Conservation (phyloP, 2,797 vertebrate species). For the Argyrosomus regius region DNA sequence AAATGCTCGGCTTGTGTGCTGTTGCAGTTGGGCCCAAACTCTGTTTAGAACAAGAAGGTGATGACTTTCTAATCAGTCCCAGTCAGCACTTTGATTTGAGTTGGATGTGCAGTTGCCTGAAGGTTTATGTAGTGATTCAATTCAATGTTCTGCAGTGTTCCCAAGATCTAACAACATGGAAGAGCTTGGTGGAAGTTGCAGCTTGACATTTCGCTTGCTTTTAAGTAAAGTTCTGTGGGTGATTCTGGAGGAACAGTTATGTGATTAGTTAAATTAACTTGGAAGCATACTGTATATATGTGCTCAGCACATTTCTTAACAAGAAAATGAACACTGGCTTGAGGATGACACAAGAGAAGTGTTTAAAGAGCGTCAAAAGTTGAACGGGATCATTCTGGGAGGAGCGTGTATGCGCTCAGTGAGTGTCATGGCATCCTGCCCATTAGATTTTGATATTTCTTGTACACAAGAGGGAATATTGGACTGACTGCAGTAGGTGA, state of each 20-base stretch:
- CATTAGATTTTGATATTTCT: constrained; percentile 8
- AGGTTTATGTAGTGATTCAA: constrained; percentile 12
- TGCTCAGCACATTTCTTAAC: background rate
- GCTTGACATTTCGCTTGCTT: background rate
- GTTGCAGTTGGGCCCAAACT: constrained; percentile 40
- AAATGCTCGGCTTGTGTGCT: constrained; percentile 37
- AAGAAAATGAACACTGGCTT: background rate
- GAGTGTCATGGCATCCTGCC: constrained; percentile 20
- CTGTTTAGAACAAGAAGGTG: constrained; percentile 49
- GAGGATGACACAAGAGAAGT: constrained; percentile 12
- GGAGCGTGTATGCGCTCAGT: background rate
- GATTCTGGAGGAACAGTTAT: background rate
- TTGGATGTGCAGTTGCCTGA: constrained; percentile 16
- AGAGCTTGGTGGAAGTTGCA: background rate
- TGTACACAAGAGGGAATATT: constrained; percentile 6
- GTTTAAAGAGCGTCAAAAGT: background rate
- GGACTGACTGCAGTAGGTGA: background rate
- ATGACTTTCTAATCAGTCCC: constrained; percentile 50
- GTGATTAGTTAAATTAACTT: background rate
- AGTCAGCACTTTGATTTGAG: constrained; percentile 45
- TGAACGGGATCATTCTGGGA: background rate
- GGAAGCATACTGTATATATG: background rate
- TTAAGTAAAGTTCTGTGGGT: background rate
- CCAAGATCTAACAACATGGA: background rate
- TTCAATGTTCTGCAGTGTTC: background rate